phyloP scores from a whole-genome alignment of 2,113 vertebrate species.

The Oplegnathus fasciatus region DNA sequence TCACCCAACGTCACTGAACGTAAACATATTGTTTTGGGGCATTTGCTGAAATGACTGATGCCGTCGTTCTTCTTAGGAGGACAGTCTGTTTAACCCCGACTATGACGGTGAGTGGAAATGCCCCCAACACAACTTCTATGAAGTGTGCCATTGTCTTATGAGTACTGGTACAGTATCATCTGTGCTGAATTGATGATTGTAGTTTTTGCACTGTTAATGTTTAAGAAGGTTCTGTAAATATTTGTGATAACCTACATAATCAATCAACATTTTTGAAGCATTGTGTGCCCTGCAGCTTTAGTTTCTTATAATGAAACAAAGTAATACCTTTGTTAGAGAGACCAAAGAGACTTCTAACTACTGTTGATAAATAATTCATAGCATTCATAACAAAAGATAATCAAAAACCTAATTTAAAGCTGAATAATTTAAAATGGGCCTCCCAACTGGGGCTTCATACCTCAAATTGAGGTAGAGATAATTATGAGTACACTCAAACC shows the following conservation, averaged over 20 bases:
- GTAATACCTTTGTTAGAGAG: background rate
- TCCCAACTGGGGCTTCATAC: slow-evolving; percentile 6
- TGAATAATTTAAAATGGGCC: slow-evolving; percentile 45
- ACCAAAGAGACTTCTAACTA: slow-evolving; percentile 7
- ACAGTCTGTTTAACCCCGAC: background rate
- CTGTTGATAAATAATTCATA: slow-evolving; percentile 32
- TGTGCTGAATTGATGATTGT: background rate
- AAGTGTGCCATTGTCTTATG: background rate
- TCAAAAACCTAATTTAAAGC: slow-evolving; percentile 40
- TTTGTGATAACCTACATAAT: background rate
- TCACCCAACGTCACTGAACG: background rate
- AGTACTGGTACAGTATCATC: background rate
- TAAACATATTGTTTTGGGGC: too few relatives aligned
- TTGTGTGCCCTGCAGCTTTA: slow-evolving; percentile 6
- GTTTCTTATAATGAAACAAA: slow-evolving; percentile 9
- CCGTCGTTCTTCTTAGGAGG: too few relatives aligned
- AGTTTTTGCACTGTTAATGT: background rate
- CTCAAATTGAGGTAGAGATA: background rate
- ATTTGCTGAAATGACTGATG: background rate
- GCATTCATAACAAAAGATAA: slow-evolving; percentile 35
- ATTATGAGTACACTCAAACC: slow-evolving; percentile 6
- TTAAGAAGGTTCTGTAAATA: background rate
- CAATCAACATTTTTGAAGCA: background rate
- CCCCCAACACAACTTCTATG: background rate
- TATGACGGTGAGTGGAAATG: background rate